Base-by-base conservation (phyloP, 2,113 vertebrate species). In the Actenoides hombroni region DNA sequence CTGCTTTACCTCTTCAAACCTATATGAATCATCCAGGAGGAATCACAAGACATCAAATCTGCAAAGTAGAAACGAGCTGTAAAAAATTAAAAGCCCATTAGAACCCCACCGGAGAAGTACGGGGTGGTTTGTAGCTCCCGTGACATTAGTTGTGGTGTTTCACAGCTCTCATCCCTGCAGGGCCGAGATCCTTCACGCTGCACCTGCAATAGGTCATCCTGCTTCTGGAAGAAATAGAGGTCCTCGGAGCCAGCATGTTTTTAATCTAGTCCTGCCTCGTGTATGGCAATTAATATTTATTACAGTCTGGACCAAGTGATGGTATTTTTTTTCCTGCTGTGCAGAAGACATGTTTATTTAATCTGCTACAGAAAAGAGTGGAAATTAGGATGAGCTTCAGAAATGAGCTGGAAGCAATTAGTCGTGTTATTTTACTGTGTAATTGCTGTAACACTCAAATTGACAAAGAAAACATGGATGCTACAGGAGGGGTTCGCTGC, bases 361-460 rank as follows among this genome's bases (percentile, higher is more conserved):
- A 96, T 96, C 83, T 94, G 86, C 79, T 92, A 69, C 51, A 87
- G 79, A 95, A 94, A 67, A 44, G 81, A 91, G 86, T 88, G 86
- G 83, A 96, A 97, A 96, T 96, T 90, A 96, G 61, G 75, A 93
- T 88, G 94, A 94, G 91, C 70, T 69, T 74, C 87, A 83, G 91
- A 88, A 94, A 94, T 92, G 93, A 88, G 73, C 85, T 95, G 94
- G 83, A 84, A 96, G 94, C 87, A 96, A 97, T 97, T 95, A 96
- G 87, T 76, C 0, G 6, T 77, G 93, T 95, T 96, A 78, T 96
- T 97, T 96, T 84, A 86, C 77, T 80, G 94, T 71, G 77, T 96
- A 97, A 97, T 96, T 96, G 90, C 56, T 12, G 4, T 80, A 83
- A 54, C 20, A 31, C 74, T 91, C 69, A 89, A 91, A 73, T 23